Base-by-base conservation (phyloP, 2,888 invertebrate species). In the Junonia oenone region DNA sequence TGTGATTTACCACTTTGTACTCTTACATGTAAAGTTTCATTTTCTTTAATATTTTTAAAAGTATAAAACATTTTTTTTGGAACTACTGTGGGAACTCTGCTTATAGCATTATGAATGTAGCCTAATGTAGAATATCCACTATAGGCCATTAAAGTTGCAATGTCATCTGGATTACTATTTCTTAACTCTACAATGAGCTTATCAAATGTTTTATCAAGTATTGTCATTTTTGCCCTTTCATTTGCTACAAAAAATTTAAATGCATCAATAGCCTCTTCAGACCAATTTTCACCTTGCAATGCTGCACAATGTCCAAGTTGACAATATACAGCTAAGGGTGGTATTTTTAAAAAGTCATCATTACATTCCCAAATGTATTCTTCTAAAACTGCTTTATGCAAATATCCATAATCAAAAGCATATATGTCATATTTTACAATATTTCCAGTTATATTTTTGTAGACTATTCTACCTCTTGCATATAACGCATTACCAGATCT, bases 161-260 rank as follows among this genome's bases (percentile, higher is more conserved):
- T 68, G 49, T 74, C 72, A 51, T 72, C 65, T 3, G 72, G 70
- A 15, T 67, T 63, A 2, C 66, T 58, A 33, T 74, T 72, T 29
- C 55, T 38, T 15, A 74, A 50, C 29, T 66, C 62, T 2, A 74
- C 71, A 6, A 65, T 48, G 11, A 70, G 58, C 13, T 63, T 58
- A 5, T 63, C 59, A 0, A 50, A n/a, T 1, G 37, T 62, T 31
- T 60, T 65, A 1, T 62, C 66, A 50, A 54, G 55, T 4, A 73
- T 58, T 13, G 63, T 33, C 43, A 75, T 65, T 45, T 61, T 64
- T 4, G 67, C 63, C 45, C 49, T 46, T 51, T 71, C 72, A 17
- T 61, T 56, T 0, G 68, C 70, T n/a, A 73, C 55, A 61, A 61
- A 75, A 51, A 15, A 64, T 58, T 68, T 67, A 65, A 75, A 71